Percentiles rank a stretch among this genome's conserved stretches.
phyloP scores from a whole-genome alignment of 2,113 vertebrate genomes.

The Melanotaenia duboulayi region DNA sequence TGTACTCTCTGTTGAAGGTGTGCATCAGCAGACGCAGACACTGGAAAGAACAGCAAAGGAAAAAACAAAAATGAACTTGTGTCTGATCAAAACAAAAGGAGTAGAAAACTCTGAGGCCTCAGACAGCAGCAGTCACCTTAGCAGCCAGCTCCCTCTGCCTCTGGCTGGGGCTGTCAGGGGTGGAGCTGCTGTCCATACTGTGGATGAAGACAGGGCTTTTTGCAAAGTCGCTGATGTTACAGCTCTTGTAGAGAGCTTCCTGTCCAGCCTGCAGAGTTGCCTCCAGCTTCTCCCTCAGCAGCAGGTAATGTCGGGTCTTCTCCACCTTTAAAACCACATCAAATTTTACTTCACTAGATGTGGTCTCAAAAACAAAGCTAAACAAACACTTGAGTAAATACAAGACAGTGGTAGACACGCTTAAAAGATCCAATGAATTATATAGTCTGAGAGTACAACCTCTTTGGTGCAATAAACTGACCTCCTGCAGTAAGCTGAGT shows the following conservation, averaged over 20 bases:
- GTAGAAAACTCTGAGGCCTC: neutral
- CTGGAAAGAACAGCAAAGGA: constrained; percentile 68
- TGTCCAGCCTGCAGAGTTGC: constrained; percentile 86
- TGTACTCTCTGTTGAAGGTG: constrained; percentile 98
- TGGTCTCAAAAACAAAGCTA: too few species aligned
- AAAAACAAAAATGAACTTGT: neutral
- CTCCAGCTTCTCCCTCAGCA: constrained; percentile 96
- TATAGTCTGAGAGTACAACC: neutral
- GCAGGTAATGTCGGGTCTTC: constrained; percentile 95
- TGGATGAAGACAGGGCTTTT: constrained; percentile 82
- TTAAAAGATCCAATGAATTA: too few species aligned
- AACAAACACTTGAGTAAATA: too few species aligned
- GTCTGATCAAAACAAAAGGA: neutral
- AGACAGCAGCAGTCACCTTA: constrained; percentile 85
- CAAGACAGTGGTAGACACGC: too few species aligned
- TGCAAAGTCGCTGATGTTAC: constrained; percentile 86
- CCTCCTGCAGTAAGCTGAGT: constrained; percentile 96
- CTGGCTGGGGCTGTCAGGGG: constrained; percentile 87
- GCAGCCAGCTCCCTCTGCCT: constrained; percentile 96
- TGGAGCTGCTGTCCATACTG: constrained; percentile 75
- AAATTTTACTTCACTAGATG: neutral
- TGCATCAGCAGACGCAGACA: constrained; percentile 97
- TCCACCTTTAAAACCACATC: constrained; percentile 86
- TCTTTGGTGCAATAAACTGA: constrained; percentile 47
- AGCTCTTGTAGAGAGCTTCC: constrained; percentile 86